Conservation (phyloP, 2,113 vertebrate species). For the Nanorana parkeri region DNA sequence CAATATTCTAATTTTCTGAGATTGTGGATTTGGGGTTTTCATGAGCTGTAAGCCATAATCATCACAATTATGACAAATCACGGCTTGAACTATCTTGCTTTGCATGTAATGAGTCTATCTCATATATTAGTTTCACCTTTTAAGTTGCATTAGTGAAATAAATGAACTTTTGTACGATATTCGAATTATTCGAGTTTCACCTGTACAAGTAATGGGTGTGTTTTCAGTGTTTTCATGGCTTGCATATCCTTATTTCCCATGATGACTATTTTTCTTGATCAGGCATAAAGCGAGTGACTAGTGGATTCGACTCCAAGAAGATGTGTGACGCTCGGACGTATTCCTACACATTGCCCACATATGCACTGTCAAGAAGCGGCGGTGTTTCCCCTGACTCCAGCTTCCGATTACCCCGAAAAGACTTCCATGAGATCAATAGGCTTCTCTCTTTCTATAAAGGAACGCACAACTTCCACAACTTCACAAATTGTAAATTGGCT, state of each 20-base stretch:
- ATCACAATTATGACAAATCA: too few species aligned
- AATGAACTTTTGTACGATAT: too few species aligned
- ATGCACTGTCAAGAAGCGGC: slow-evolving; percentile 14
- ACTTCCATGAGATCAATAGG: slow-evolving; percentile 28
- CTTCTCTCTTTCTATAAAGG: slow-evolving; percentile 47
- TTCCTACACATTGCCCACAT: slow-evolving; percentile 50
- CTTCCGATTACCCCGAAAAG: slow-evolving; percentile 39
- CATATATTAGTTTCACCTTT: too few species aligned
- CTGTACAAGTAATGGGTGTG: too few species aligned
- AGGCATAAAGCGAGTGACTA: slow-evolving; percentile 36
- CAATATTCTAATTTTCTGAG: too few species aligned
- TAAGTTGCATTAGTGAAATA: too few species aligned
- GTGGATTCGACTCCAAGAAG: slow-evolving; percentile 26
- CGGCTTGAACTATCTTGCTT: too few species aligned
- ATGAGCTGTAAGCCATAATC: too few species aligned
- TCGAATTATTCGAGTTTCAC: too few species aligned
- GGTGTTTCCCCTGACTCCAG: slow-evolving; percentile 18
- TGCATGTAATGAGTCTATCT: too few species aligned
- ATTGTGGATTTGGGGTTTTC: too few species aligned
- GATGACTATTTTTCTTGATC: background rate
- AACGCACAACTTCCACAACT: slow-evolving; percentile 48
- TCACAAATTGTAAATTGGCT: slow-evolving; percentile 8
- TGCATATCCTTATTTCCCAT: background rate
- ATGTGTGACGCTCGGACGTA: slow-evolving; percentile 39
- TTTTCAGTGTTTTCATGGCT: too few species aligned